Percentiles rank a stretch among this genome's conserved stretches.
Evolutionary conservation across 2,797 vertebrate genomes (phyloP).

Genomic region (Halcyon chelicuti): DNA sequence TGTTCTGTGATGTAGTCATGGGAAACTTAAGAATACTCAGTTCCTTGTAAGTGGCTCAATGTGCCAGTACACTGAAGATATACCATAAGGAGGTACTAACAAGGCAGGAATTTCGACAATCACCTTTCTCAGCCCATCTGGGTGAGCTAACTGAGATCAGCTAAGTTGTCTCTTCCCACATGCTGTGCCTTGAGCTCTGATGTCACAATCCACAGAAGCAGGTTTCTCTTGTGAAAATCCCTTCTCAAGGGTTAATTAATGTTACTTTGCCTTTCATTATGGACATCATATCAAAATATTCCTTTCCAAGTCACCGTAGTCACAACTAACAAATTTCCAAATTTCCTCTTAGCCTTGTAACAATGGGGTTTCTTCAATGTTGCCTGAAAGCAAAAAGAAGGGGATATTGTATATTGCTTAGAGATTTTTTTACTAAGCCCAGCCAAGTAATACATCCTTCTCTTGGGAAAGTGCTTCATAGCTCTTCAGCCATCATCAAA

Average conservation of each 20-base stretch:
- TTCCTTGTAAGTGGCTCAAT: not conserved
- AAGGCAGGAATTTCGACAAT: not conserved
- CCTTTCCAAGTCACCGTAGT: not conserved
- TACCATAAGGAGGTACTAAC: not conserved
- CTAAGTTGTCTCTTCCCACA: not conserved
- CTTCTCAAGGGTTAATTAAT: not conserved
- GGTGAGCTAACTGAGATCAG: not conserved
- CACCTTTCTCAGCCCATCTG: not conserved
- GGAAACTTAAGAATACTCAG: not conserved
- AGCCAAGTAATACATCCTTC: not conserved
- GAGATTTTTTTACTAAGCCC: not conserved
- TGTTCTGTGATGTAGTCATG: not conserved
- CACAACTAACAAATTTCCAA: not conserved
- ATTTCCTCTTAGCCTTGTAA: not conserved
- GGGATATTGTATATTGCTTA: not conserved
- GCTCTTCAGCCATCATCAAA: not conserved
- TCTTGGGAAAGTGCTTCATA: rapidly evolving
- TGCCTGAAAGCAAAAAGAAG: not conserved
- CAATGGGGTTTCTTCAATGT: not conserved
- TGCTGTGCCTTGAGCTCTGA: not conserved
- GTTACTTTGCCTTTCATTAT: not conserved
- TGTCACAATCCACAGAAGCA: not conserved
- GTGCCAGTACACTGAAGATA: not conserved
- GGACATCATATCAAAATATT: not conserved
- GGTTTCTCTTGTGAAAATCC: not conserved